phyloP scores from a whole-genome alignment of 2,797 vertebrate genomes.

The Threskiornis aethiopicus region DNA sequence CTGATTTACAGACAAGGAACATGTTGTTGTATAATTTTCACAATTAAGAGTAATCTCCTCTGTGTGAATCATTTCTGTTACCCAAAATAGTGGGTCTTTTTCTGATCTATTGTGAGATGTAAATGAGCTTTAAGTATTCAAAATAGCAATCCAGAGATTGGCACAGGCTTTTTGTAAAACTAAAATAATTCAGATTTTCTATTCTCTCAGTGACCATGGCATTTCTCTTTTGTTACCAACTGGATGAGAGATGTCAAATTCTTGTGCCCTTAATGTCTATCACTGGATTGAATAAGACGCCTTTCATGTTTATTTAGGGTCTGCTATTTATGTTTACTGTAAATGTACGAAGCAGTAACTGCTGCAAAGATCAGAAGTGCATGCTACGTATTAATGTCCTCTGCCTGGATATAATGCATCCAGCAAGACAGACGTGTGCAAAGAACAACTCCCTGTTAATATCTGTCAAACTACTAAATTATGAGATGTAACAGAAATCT shows the following conservation, averaged over 20 bases:
- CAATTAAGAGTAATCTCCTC: background rate
- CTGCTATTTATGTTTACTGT: background rate
- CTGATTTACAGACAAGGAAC: background rate
- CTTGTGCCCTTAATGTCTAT: constrained; percentile 15
- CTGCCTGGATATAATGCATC: background rate
- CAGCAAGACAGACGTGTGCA: background rate
- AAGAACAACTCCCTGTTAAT: background rate
- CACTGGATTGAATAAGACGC: background rate
- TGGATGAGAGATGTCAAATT: constrained; percentile 5
- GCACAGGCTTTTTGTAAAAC: constrained; percentile 2
- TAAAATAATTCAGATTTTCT: constrained; percentile 36
- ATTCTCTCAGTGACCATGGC: background rate
- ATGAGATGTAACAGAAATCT: constrained; percentile 4
- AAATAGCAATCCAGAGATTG: background rate
- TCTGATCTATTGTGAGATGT: background rate
- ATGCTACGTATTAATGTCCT: background rate
- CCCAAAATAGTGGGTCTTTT: background rate
- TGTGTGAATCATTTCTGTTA: background rate
- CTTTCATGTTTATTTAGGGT: background rate
- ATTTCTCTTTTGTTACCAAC: constrained; percentile 14
- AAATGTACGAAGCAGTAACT: background rate
- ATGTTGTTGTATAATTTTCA: background rate
- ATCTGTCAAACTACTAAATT: background rate
- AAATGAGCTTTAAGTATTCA: background rate
- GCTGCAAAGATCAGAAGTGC: background rate